Base-by-base conservation (phyloP, 2,113 vertebrate species). In the Anoplopoma fimbria region DNA sequence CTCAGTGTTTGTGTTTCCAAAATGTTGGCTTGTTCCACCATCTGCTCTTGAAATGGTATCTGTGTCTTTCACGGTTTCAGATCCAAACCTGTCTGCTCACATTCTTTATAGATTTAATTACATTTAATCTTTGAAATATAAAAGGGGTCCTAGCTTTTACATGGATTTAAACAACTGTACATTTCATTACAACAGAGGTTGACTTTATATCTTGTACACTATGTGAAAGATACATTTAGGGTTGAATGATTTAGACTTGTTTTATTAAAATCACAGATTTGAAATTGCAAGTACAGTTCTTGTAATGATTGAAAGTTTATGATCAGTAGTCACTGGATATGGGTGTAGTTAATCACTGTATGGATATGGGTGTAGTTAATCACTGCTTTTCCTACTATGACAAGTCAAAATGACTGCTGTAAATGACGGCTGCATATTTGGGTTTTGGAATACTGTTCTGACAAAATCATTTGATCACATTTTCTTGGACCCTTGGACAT, bases 1-100 rank as follows among this genome's bases (percentile, higher is more conserved):
- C 78, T 81, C 36, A 1, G 40, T 55, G 78, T 77, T 55, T 1
- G 38, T 5, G 67, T 49, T 60, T 63, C 38, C 31, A 27, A 55
- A 34, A 61, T 45, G 36, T 23, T 62, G 34, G 27, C 49, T 33
- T 40, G 69, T 25, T 60, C n/a, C 40, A 47, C 27, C 5, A 15
- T 69, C 62, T 62, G 21, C 40, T 79, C 72, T 61, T 31, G 14
- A 8, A 29, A 3, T 47, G 40, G 2, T 1, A 0, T 6, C 25
- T 17, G 38, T 45, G 64, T 15, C 4, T 55, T 49, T 60, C 2
- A 1, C 34, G 19, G 29, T 27, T 61, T 40, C 33, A 40, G 4
- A 58, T 29, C 21, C 4, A n/a, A 49, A 73, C 34, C 53, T 1
- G 64, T 29, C 60, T 9, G 42, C 14, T 53, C 51, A 0, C n/a